These are phyloP conservation scores for Squalus acanthias DNA, from an alignment of 2,797 vertebrate genomes.

Conservation along the genomic window DNA sequence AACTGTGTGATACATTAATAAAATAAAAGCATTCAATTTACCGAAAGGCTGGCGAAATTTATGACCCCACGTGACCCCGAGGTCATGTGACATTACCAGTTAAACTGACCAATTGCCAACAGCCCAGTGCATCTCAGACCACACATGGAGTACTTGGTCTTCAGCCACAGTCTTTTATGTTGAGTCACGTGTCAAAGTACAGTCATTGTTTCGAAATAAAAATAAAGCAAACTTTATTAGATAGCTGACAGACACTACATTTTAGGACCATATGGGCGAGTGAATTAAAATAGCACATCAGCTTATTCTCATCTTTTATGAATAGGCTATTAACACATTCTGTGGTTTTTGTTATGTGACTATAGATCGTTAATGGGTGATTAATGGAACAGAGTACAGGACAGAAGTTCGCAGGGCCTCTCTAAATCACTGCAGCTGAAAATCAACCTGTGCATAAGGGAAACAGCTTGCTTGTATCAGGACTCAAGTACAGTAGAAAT, in stretches of 20 bases:
- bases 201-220: slow-evolving; percentile 16
- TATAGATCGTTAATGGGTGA: not conserved
- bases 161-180: not conserved
- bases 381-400: not conserved
- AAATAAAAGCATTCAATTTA: not conserved
- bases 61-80: not conserved
- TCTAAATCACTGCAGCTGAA: not conserved
- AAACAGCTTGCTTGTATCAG: slow-evolving; percentile 29
- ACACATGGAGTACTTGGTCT: not conserved
- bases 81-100: not conserved
- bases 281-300: slow-evolving; percentile 25
- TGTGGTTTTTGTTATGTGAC: not conserved
- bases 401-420: not conserved
- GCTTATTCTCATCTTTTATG: slow-evolving; percentile 23
- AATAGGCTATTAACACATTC: slow-evolving; percentile 10
- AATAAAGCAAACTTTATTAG: slow-evolving; percentile 27
- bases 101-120: not conserved
- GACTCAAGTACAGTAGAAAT: not conserved
- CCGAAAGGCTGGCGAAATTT: not conserved
- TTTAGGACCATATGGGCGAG: not conserved
- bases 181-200: not conserved
- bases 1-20: not conserved
- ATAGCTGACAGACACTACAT: slow-evolving; percentile 11
- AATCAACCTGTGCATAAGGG: not conserved
- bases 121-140: not conserved